These are phyloP conservation scores for Lysiphlebus fabarum DNA, from an alignment of 1,140 invertebrate genomes.

Conservation along the genomic window DNA sequence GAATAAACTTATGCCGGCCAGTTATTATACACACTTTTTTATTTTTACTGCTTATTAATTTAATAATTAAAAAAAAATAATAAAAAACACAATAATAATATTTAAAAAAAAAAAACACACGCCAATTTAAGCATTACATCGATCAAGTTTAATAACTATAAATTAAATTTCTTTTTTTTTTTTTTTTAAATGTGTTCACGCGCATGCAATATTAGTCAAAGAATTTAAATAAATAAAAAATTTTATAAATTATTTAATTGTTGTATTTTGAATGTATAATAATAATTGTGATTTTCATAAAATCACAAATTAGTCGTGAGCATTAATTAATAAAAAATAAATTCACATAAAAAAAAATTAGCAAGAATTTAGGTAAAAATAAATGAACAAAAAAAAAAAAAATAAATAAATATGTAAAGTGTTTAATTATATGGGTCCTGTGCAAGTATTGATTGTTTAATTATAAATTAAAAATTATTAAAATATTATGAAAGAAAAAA, in stretches of 20 bases:
- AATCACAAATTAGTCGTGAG: neutral
- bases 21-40: too few species aligned
- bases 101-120: constrained; percentile 15
- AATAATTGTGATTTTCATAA: neutral
- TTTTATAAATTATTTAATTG: too few species aligned
- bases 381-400: constrained; percentile 12
- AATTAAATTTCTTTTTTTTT: constrained; percentile 8
- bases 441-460: constrained; percentile 47
- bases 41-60: too few species aligned
- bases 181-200: constrained; percentile 35
- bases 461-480: constrained; percentile 40
- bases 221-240: constrained; percentile 15
- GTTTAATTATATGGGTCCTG: constrained; percentile 45
- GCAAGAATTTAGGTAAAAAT: constrained; percentile 14
- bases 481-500: constrained; percentile 34
- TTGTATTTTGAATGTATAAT: neutral
- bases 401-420: constrained; percentile 21
- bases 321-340: neutral
- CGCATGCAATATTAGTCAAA: constrained; percentile 40
- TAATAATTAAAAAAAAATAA: neutral
- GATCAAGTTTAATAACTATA: constrained; percentile 45
- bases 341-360: neutral
- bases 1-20: too few species aligned
- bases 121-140: constrained; percentile 54
- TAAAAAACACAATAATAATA: constrained; percentile 6